Percentiles rank a stretch among this genome's conserved stretches.
Conservation (phyloP, 2,113 vertebrate species). For the Pygoscelis antarcticus region DNA sequence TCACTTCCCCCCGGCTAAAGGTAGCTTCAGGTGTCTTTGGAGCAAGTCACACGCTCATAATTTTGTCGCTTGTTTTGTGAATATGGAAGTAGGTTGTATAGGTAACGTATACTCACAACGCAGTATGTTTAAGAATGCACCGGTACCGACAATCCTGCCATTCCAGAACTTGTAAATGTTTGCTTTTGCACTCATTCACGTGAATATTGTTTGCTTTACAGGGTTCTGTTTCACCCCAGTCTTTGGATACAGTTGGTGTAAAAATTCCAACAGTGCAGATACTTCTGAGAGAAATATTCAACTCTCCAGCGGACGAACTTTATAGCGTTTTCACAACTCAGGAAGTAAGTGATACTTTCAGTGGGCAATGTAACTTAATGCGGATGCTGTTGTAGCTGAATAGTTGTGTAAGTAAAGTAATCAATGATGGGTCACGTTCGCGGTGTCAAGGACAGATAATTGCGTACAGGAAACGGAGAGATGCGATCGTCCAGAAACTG, state of each 20-base stretch:
- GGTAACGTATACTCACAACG: not conserved
- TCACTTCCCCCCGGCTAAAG: not conserved
- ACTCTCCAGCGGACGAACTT: slow-evolving; percentile 45
- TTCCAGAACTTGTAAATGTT: not conserved
- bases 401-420: not conserved
- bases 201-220: not conserved
- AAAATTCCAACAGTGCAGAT: slow-evolving; percentile 72
- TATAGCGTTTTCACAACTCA: slow-evolving; percentile 71
- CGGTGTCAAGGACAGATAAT: too few species aligned
- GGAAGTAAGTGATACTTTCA: slow-evolving; percentile 30
- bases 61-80: not conserved
- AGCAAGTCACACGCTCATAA: fast-evolving
- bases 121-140: not conserved
- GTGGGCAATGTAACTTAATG: not conserved
- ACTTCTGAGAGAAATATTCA: slow-evolving; percentile 62
- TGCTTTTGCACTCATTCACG: fast-evolving
- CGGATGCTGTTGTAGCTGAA: not conserved
- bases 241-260: slow-evolving; percentile 41
- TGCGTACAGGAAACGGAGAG: not conserved
- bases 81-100: fast-evolving
- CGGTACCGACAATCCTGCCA: not conserved
- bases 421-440: not conserved
- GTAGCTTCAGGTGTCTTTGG: not conserved
- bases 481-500: not conserved
- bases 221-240: slow-evolving; percentile 8